Percentiles rank a stretch among this genome's conserved stretches.
phyloP scores from a whole-genome alignment of 1,140 invertebrate genomes.

The Leguminivora glycinivorella region DNA sequence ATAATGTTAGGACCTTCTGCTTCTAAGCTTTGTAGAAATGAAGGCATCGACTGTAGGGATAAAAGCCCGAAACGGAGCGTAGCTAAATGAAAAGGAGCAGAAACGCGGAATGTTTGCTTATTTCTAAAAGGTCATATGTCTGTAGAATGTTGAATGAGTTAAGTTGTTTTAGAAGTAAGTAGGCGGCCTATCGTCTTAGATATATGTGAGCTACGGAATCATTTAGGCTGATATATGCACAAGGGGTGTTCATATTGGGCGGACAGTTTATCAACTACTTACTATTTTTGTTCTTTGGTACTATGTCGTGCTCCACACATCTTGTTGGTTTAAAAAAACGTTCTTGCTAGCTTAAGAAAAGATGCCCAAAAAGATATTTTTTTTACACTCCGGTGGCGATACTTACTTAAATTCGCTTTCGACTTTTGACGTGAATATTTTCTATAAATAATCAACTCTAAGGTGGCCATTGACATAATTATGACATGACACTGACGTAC shows the following conservation, averaged over 20 bases:
- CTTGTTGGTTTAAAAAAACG: too few relatives aligned
- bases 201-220: slow-evolving; percentile 41
- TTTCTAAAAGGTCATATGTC: background rate
- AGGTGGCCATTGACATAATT: too few relatives aligned
- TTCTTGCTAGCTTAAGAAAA: background rate
- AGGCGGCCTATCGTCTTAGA: slow-evolving; percentile 40
- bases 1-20: background rate
- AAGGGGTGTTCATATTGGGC: slow-evolving; percentile 30
- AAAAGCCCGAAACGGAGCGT: slow-evolving; percentile 40
- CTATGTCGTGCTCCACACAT: background rate
- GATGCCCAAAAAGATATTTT: too few relatives aligned
- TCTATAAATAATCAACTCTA: too few relatives aligned
- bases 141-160: background rate
- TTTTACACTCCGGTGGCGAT: too few relatives aligned
- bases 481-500: too few relatives aligned
- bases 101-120: slow-evolving; percentile 36
- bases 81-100: slow-evolving; percentile 49
- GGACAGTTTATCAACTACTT: slow-evolving; percentile 31
- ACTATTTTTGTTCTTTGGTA: slow-evolving; percentile 31
- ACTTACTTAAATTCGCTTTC: too few relatives aligned
- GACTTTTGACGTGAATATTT: too few relatives aligned
- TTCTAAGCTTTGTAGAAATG: slow-evolving; percentile 28
- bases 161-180: background rate
- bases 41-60: slow-evolving; percentile 43
- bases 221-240: slow-evolving; percentile 47